Percentiles rank a stretch among this genome's conserved stretches.
Conservation (phyloP, 2,888 invertebrate genomes). For the Kuschelorhynchus macadamiae region DNA sequence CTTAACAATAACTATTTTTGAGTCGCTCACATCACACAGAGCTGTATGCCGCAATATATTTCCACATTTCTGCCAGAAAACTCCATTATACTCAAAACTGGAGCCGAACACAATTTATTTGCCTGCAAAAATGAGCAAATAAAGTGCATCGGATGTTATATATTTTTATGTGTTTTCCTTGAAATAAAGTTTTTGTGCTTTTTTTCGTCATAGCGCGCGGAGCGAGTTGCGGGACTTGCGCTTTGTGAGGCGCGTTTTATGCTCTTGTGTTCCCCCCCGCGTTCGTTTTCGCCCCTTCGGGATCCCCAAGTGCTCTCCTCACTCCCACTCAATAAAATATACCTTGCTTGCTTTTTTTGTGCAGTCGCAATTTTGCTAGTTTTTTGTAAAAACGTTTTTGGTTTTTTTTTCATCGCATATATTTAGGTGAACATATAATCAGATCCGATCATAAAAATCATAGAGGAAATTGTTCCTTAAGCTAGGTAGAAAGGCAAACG, state of each 20-base stretch:
- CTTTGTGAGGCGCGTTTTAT: constrained; percentile 47
- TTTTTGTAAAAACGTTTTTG: constrained; percentile 19
- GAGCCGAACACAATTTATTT: constrained; percentile 63
- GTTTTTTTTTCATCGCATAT: constrained; percentile 2
- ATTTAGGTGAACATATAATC: too few species aligned
- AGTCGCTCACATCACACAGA: constrained; percentile 54
- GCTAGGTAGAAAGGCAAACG: too few species aligned
- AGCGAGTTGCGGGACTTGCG: constrained; percentile 54
- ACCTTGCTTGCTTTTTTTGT: constrained; percentile 59
- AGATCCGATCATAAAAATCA: too few species aligned
- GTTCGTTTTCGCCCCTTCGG: constrained; percentile 39
- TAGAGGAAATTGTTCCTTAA: too few species aligned
- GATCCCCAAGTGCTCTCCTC: constrained; percentile 22
- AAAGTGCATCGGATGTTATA: constrained; percentile 68
- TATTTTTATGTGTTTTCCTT: constrained; percentile 69
- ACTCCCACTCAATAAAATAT: constrained; percentile 63
- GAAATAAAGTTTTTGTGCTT: constrained; percentile 66
- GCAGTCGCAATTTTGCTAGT: constrained; percentile 21
- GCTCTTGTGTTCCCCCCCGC: constrained; percentile 22
- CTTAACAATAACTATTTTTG: constrained; percentile 58
- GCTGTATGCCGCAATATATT: constrained; percentile 45
- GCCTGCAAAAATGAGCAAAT: constrained; percentile 64
- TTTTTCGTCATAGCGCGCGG: constrained; percentile 54
- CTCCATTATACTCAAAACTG: constrained; percentile 63
- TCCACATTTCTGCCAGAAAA: constrained; percentile 53